phyloP scores from a whole-genome alignment of 2,113 vertebrate species.

The Motacilla alba region DNA sequence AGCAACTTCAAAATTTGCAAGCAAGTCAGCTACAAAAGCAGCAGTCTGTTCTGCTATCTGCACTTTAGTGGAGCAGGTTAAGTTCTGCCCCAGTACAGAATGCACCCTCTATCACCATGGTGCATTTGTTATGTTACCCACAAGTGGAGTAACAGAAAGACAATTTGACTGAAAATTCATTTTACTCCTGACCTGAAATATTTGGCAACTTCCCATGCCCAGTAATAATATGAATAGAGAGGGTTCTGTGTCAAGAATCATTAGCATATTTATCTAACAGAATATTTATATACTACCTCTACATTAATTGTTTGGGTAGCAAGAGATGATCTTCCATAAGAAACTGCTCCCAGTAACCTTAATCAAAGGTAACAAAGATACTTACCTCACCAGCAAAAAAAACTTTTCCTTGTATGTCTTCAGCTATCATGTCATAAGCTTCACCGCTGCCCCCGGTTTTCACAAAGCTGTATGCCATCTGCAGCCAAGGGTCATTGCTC shows the following conservation, averaged over 20 bases:
- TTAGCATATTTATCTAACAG: not conserved
- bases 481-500: constrained; percentile 91
- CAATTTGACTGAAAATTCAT: not conserved
- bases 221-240: not conserved
- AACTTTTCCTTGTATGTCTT: constrained; percentile 91
- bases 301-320: not conserved
- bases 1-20: not conserved
- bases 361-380: not conserved
- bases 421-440: constrained; percentile 92
- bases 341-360: not conserved
- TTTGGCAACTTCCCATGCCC: not conserved
- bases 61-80: not conserved
- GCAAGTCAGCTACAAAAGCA: not conserved
- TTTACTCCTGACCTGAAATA: not conserved
- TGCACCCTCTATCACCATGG: not conserved
- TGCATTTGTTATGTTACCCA: not conserved
- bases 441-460: constrained; percentile 94
- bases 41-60: not conserved
- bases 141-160: not conserved
- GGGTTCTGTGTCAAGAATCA: not conserved
- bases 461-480: constrained; percentile 98
- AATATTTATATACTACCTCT: not conserved
- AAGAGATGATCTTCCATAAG: not conserved
- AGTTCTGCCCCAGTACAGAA: not conserved
- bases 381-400: constrained; percentile 96